phyloP scores from a whole-genome alignment of 2,797 vertebrate genomes.

The Alca torda region DNA sequence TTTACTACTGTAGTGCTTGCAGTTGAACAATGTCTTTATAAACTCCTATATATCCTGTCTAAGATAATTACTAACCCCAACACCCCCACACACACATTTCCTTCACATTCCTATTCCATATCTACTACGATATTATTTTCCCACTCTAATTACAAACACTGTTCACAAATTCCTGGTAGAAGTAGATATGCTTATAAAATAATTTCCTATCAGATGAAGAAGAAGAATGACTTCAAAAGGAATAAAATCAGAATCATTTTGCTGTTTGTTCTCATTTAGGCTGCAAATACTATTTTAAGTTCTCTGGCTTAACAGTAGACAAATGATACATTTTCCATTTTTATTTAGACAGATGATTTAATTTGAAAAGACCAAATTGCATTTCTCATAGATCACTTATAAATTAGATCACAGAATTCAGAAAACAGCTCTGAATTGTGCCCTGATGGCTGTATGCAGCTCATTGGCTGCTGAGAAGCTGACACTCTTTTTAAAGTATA shows the following conservation, averaged over 20 bases:
- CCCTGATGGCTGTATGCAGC: background rate
- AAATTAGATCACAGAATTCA: constrained; percentile 20
- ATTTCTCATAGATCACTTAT: background rate
- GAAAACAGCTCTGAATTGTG: background rate
- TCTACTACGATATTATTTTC: background rate
- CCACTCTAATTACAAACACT: background rate
- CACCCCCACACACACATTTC: background rate
- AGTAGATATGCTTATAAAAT: background rate
- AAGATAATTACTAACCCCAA: background rate
- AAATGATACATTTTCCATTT: background rate
- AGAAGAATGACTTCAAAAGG: background rate
- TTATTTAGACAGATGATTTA: constrained; percentile 15
- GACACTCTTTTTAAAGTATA: background rate
- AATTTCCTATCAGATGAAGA: background rate
- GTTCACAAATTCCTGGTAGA: background rate
- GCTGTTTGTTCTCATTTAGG: background rate
- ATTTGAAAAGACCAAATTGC: constrained; percentile 16
- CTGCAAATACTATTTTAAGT: background rate
- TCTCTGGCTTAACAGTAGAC: background rate
- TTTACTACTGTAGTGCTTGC: background rate
- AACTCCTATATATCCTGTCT: background rate
- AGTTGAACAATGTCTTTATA: background rate
- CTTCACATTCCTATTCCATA: background rate
- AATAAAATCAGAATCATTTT: background rate
- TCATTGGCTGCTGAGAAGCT: background rate